Base-by-base conservation (phyloP, 2,797 vertebrate species). In the Myioborus miniatus region DNA sequence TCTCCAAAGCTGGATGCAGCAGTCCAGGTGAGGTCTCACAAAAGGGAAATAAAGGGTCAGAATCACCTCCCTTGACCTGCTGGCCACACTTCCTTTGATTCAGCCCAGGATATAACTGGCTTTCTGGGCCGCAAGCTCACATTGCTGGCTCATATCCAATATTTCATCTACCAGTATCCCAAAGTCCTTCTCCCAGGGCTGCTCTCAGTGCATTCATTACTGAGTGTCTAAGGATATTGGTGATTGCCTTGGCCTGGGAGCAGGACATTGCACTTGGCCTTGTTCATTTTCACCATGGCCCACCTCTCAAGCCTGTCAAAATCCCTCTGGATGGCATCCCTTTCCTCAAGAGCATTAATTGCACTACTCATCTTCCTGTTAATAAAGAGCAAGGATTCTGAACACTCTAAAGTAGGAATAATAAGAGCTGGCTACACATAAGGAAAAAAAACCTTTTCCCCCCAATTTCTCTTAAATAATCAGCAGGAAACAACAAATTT, bases 261-360 rank as follows among this genome's bases (percentile, higher is more conserved):
- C 55, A 77, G 29, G 15, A 53, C 24, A n/a, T 17, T 34, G 29
- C 39, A 8, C n/a, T 52, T 46, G 39, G 23, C 15, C 29, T 44
- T 59, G 37, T 6, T 75, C 23, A 8, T 13, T 52, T 50, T n/a
- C 63, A 44, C 0, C 0, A 0, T 46, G 46, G 16, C 29, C 19
- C n/a, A 39, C 6, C 20, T 60, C 46, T 60, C n/a, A 39, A 60
- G 8, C n/a, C 46, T 52, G 29, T 20, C 39, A 59, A 13, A 23
- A 29, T 30, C 23, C 24, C 20, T 46, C n/a, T 24, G 55, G 16
- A 21, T 26, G 34, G 12, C 37, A 52, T 19, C 6, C 3, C 5
- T 37, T 60, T 59, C 75, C 18, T 53, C 14, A 8, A 58, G 34
- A 24, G 3, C 12, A 15, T 53, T 43, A 37, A 27, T 14, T 24